Conservation (phyloP, 2,797 vertebrate species). For the Saxicola maurus region DNA sequence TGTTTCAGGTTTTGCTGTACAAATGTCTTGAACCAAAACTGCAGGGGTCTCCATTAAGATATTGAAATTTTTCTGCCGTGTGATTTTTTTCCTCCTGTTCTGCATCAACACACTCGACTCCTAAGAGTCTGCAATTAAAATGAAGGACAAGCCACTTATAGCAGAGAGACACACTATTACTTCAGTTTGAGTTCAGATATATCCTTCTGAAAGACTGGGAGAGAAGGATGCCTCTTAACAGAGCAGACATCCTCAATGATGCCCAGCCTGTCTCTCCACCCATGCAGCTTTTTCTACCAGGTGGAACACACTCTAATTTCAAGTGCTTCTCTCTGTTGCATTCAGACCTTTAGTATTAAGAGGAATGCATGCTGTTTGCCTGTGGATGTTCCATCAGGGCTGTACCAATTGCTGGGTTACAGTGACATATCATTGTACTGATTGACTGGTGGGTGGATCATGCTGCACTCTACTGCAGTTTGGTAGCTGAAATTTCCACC, state of each 20-base stretch:
- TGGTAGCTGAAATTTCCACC: neutral
- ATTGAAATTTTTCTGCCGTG: fast-evolving
- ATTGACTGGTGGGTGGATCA: neutral
- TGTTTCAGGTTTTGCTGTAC: neutral
- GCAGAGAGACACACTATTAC: neutral
- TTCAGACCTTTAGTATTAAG: neutral
- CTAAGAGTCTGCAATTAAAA: neutral
- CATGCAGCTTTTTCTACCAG: neutral
- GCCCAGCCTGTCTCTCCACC: neutral
- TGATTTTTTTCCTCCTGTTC: neutral
- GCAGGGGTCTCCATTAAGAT: neutral
- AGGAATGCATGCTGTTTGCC: neutral
- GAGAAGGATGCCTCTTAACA: neutral
- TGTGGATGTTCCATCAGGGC: neutral
- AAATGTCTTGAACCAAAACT: neutral
- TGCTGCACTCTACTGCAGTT: neutral
- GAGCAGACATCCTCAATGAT: neutral
- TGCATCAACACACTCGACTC: neutral
- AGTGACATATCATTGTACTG: neutral
- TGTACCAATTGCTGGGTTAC: neutral
- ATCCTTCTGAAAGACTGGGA: neutral
- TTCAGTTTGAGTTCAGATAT: neutral
- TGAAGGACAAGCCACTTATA: neutral
- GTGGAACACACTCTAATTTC: neutral
- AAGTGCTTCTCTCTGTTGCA: neutral